Conservation (phyloP, 1,140 invertebrate species). For the Hyles vespertilio region DNA sequence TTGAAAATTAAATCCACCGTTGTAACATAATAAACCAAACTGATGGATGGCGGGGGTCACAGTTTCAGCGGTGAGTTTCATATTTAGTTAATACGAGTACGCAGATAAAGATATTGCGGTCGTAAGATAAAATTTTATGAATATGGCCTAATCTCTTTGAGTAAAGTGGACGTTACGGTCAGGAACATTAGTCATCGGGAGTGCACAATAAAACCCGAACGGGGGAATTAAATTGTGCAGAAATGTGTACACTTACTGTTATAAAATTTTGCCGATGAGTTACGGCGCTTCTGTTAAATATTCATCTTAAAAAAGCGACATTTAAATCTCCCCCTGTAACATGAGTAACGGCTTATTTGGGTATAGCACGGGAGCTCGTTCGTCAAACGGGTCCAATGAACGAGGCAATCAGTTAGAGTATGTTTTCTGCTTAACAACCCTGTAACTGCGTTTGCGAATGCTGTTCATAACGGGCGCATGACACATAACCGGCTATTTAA, state of each 20-base stretch:
- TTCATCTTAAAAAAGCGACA: conserved; percentile 60
- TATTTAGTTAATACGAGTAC: no score
- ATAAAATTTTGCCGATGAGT: conserved; percentile 62
- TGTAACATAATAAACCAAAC: no score
- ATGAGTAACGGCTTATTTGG: conserved; percentile 60
- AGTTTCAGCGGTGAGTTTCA: no score
- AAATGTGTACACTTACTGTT: conserved; percentile 62
- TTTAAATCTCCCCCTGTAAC: conserved; percentile 65
- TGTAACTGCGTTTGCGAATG: conserved; percentile 36
- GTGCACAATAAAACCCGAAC: conserved; percentile 31
- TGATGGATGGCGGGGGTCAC: no score
- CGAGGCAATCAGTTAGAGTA: conserved; percentile 63
- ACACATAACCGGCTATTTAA: neutral
- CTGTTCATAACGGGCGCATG: neutral
- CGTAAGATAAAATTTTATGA: no score
- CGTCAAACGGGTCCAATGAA: conserved; percentile 54
- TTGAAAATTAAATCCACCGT: neutral
- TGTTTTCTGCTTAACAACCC: conserved; percentile 38
- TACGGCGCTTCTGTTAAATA: conserved; percentile 47
- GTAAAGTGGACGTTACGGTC: neutral
- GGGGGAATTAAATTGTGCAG: conserved; percentile 34
- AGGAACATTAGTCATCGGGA: conserved; percentile 15
- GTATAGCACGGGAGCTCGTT: conserved; percentile 40
- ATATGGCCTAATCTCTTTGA: no score
- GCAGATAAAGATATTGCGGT: no score